These are phyloP conservation scores for Gallinago stenura DNA, from an alignment of 2,797 vertebrate species.

Conservation along the genomic window DNA sequence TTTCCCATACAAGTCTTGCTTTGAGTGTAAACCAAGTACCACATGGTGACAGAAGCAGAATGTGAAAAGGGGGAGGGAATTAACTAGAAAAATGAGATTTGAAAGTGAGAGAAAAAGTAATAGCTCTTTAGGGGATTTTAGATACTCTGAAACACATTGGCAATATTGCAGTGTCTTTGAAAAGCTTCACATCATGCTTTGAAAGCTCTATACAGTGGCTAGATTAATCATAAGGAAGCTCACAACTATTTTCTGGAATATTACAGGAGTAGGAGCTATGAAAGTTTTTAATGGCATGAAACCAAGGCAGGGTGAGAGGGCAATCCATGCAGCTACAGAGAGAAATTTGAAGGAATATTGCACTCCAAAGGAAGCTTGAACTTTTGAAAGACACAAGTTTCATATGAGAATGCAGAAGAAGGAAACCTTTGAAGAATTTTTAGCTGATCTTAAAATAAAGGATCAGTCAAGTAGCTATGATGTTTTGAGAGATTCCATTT, in stretches of 20 bases:
- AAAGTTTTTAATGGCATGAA: slow-evolving; percentile 17
- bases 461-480: not conserved
- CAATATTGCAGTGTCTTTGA: slow-evolving; percentile 7
- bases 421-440: slow-evolving; percentile 55
- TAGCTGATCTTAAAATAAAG: slow-evolving; percentile 19
- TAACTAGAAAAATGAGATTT: not conserved
- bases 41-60: not conserved
- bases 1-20: not conserved
- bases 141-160: not conserved
- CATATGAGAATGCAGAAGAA: not conserved
- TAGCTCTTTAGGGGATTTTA: slow-evolving; percentile 20
- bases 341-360: slow-evolving; percentile 17
- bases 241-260: slow-evolving; percentile 28
- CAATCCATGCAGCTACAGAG: not conserved
- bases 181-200: not conserved
- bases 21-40: not conserved
- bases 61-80: not conserved
- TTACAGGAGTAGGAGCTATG: slow-evolving; percentile 12
- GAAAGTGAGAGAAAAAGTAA: slow-evolving; percentile 13
- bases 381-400: slow-evolving; percentile 15
- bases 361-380: not conserved
- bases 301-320: slow-evolving; percentile 28
- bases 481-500: not conserved
- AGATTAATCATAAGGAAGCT: slow-evolving; percentile 34
- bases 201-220: not conserved